Conservation (phyloP, 2,797 vertebrate species). For the Molossus molossus region DNA sequence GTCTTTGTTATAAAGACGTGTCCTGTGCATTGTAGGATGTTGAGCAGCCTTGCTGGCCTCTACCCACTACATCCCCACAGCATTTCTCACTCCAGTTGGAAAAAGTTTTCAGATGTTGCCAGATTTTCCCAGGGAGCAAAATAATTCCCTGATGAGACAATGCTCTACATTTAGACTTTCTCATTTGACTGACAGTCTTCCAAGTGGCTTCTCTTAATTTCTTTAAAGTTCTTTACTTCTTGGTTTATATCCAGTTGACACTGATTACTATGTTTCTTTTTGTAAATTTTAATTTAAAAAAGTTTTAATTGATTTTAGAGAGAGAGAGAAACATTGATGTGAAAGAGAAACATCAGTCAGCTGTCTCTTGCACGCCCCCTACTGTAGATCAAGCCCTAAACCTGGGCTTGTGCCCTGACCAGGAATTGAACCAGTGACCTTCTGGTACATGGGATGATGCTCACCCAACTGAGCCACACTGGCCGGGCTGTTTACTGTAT, state of each 20-base stretch:
- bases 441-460: too few relatives aligned
- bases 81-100: background rate
- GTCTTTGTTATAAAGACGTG: background rate
- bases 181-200: background rate
- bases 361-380: too few relatives aligned
- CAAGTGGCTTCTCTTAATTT: background rate
- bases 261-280: background rate
- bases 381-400: too few relatives aligned
- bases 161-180: background rate
- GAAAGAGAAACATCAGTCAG: too few relatives aligned
- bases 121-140: background rate
- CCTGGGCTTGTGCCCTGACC: too few relatives aligned
- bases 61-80: background rate
- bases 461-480: too few relatives aligned
- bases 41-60: background rate
- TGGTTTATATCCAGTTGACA: background rate
- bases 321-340: too few relatives aligned
- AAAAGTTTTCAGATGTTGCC: background rate
- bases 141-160: background rate
- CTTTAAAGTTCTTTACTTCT: conserved; percentile 7
- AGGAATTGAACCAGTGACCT: too few relatives aligned
- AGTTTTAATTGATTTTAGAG: too few relatives aligned
- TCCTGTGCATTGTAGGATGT: background rate
- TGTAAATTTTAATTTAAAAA: background rate
- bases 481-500: background rate